Conservation (phyloP, 2,113 vertebrate species). For the Burhinus bistriatus region DNA sequence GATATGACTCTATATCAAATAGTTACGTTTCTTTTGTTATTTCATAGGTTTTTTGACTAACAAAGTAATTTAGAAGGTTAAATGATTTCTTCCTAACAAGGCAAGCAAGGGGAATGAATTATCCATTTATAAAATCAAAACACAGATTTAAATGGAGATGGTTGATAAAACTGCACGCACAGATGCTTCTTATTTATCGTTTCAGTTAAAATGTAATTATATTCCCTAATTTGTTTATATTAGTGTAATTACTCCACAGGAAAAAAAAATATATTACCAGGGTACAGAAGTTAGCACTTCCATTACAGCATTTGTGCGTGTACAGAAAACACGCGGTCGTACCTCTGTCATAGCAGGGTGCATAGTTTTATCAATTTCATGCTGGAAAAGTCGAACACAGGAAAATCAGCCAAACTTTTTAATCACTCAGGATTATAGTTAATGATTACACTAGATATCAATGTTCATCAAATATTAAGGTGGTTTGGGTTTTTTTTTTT, state of each 20-base stretch:
- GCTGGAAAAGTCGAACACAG: neutral
- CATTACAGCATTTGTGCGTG: neutral
- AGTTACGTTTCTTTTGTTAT: neutral
- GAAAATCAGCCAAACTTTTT: neutral
- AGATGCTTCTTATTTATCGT: conserved; percentile 48
- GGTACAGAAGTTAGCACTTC: conserved; percentile 20
- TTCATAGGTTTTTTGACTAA: neutral
- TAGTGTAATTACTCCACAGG: conserved; percentile 33
- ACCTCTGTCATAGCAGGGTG: neutral
- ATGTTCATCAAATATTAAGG: neutral
- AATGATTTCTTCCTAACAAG: conserved; percentile 15
- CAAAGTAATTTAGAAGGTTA: conserved; percentile 19
- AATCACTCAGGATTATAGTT: neutral
- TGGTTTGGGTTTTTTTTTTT: conserved; percentile 45
- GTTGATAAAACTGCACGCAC: conserved; percentile 41
- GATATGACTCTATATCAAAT: neutral
- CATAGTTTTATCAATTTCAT: neutral
- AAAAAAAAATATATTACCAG: neutral
- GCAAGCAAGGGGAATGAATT: conserved; percentile 30
- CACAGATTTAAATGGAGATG: conserved; percentile 26
- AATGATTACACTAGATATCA: neutral
- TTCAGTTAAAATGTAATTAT: conserved; percentile 58
- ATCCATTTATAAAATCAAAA: conserved; percentile 43
- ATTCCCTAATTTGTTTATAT: conserved; percentile 53
- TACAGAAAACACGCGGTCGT: neutral